phyloP scores from a whole-genome alignment of 64 coral and sea anemone species.

The Trachythela sp. region DNA sequence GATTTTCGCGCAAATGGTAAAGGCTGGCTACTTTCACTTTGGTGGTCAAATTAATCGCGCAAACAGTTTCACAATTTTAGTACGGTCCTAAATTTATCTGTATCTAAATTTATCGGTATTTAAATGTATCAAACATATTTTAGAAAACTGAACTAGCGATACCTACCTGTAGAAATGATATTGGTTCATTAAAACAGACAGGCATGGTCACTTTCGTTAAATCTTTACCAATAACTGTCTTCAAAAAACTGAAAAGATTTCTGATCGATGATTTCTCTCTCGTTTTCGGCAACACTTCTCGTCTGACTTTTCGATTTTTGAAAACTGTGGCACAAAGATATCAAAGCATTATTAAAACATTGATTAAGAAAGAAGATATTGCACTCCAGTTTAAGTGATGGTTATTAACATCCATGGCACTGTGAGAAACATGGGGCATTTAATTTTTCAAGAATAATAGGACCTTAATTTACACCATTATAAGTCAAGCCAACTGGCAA shows the following conservation, averaged over 20 bases:
- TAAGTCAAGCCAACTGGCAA: too few relatives aligned
- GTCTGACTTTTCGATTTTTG: background rate
- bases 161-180: constrained; percentile 90
- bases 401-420: background rate
- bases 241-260: constrained; percentile 70
- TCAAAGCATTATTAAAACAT: background rate
- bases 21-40: too few relatives aligned
- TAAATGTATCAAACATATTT: too few relatives aligned
- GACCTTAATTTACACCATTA: too few relatives aligned
- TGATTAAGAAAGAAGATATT: background rate
- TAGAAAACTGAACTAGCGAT: background rate
- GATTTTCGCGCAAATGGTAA: too few relatives aligned
- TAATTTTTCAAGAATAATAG: too few relatives aligned
- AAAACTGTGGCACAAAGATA: background rate
- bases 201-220: constrained; percentile 95
- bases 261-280: constrained; percentile 5
- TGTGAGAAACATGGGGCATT: too few relatives aligned
- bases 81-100: too few relatives aligned
- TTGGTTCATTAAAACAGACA: constrained; percentile 95
- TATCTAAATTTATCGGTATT: too few relatives aligned
- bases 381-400: background rate
- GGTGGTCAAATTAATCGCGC: too few relatives aligned
- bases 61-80: constrained; percentile 4
- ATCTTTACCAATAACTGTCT: constrained; percentile 92
- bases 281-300: background rate